Base-by-base conservation (phyloP, 92 coral and sea anemone species). In the Nematostella vectensis region DNA sequence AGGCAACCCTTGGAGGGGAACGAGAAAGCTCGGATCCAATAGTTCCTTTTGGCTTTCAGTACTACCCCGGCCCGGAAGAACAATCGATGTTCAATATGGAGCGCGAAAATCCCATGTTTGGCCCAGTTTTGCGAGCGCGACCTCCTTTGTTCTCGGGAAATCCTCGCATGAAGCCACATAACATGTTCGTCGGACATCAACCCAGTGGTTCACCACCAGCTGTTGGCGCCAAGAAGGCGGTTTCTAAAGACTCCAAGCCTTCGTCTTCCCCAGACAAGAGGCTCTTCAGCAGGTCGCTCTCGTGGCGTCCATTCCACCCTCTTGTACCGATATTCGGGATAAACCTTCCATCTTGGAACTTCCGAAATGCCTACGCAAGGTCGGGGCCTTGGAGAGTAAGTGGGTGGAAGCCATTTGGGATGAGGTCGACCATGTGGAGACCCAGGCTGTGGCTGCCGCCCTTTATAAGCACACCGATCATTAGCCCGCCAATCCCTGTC, bases 331-430 rank as follows among this genome's bases (percentile, higher is more conserved):
- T 45, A 10, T 45, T 45, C 21, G 23, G 12, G 4, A 19, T 19
- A 4, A 6, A 11, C 9, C 18, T 45, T 19, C 9, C 18, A 17
- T 22, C 51, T 45, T 45, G 51, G 51, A 27, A 39, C 25, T 33
- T 33, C 10, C 40, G 55, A 43, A 26, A 47, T 25, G 31, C 39
- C 6, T 21, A 25, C 13, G 23, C 40, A 8, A 54, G 63, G 25
- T 57, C 63, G 20, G 72, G 72, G 4, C 72, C 63, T 9, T 66
- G 72, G 70, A 53, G 53, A 64, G 4, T 37, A 48, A 2, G 53
- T 26, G 23, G 42, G 24, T 33, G 40, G 40, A 6, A 33, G 15
- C 15, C 15, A 6, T 6, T 6, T 33, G 8, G 8, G 40, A 6
- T 33, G 6, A 6, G 40, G 15, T 6, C 40, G 15, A 33, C 15